These are phyloP conservation scores for Campylorhamphus procurvoides DNA, from an alignment of 2,113 vertebrate genomes.

Conservation along the genomic window DNA sequence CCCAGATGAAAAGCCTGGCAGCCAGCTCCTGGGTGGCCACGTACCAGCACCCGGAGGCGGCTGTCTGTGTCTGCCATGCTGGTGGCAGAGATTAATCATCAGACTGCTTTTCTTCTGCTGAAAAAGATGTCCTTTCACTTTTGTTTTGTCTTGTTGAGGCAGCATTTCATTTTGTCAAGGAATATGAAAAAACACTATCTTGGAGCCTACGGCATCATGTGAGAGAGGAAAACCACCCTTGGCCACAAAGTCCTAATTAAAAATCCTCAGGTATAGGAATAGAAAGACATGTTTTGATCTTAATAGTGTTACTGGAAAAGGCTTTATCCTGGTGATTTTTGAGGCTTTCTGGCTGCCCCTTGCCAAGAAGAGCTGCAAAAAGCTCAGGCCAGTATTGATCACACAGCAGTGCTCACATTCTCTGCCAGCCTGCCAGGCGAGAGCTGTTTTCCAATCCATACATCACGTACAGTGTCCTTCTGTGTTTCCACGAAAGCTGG, in stretches of 20 bases:
- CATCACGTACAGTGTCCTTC: neutral
- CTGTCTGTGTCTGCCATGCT: fast-evolving
- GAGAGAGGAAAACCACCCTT: neutral
- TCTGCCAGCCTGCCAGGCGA: neutral
- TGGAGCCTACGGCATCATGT: neutral
- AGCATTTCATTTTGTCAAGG: neutral
- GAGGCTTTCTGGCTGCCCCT: neutral
- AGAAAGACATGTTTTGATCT: neutral
- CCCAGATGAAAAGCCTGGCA: neutral
- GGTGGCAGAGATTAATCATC: neutral
- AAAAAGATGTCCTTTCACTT: neutral
- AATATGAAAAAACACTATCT: neutral
- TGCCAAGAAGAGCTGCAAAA: neutral
- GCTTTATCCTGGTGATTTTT: neutral
- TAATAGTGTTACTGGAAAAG: neutral
- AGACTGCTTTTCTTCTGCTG: neutral
- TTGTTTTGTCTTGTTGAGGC: neutral
- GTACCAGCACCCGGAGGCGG: fast-evolving
- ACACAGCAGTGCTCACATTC: neutral
- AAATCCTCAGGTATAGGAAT: neutral
- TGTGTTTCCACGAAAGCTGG: neutral
- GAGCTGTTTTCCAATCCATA: neutral
- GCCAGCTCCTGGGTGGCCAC: neutral
- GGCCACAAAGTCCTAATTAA: neutral
- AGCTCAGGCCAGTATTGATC: neutral